These are phyloP conservation scores for Sarcophaga variegata DNA, from an alignment of 2,888 invertebrate species.

Conservation along the genomic window DNA sequence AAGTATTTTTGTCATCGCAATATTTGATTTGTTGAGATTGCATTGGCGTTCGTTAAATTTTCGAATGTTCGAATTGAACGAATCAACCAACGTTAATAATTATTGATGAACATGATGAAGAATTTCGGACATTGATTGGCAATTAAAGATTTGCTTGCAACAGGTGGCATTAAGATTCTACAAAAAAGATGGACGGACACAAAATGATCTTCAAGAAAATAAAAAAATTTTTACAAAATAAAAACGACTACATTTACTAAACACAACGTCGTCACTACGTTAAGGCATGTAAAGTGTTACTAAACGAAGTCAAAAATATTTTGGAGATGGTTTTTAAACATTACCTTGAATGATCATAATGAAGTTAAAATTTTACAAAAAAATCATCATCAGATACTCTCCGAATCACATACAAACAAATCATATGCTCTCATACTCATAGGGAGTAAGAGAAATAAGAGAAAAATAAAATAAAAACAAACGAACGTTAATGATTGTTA, in stretches of 20 bases:
- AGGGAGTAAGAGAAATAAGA: conserved; percentile 4
- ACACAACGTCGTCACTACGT: background rate
- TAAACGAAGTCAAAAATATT: background rate
- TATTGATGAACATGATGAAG: conserved; percentile 36
- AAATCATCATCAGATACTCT: conserved; percentile 54
- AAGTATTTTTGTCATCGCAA: background rate
- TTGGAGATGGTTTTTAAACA: conserved; percentile 37
- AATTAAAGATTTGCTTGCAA: conserved; percentile 57
- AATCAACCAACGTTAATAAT: conserved; percentile 18
- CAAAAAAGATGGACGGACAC: conserved; percentile 3
- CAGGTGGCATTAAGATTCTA: conserved; percentile 44
- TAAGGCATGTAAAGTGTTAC: background rate
- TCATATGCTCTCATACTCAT: conserved; percentile 59
- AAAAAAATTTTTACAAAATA: conserved; percentile 6
- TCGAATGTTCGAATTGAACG: background rate
- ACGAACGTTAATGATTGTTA: conserved; percentile 39
- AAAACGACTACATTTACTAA: background rate
- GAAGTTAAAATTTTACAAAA: conserved; percentile 72
- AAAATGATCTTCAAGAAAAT: conserved; percentile 45
- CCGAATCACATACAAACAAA: background rate
- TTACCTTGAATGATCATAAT: conserved; percentile 73
- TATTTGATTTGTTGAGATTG: conserved; percentile 4
- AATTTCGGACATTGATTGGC: conserved; percentile 54
- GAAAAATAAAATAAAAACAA: background rate
- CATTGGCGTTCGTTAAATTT: background rate